Conservation (phyloP, 2,888 invertebrate species). For the Siphlonurus alternatus region DNA sequence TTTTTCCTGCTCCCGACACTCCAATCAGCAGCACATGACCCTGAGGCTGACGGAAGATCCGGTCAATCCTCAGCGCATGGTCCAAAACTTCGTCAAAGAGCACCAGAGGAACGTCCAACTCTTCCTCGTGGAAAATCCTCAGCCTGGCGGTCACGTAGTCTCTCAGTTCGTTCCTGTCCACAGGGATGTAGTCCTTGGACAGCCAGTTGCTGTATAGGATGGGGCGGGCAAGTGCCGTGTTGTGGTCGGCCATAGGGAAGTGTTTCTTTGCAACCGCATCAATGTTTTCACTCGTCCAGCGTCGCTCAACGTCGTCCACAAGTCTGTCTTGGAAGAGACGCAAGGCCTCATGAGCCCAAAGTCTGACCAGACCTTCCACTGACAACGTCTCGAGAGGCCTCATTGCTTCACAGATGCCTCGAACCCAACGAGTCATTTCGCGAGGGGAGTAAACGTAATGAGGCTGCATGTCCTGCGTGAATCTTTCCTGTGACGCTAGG, state of each 20-base stretch:
- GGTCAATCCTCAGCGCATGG: conserved; percentile 94
- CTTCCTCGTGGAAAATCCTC: conserved; percentile 98
- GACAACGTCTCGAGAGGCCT: conserved; percentile 79
- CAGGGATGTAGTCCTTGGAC: conserved; percentile 94
- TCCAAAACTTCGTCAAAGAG: conserved; percentile 99
- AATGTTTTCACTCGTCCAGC: conserved; percentile 97
- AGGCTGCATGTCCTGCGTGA: conserved; percentile 99
- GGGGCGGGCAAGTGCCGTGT: conserved; percentile 77
- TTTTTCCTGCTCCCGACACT: conserved; percentile 98
- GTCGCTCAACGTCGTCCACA: conserved; percentile 85
- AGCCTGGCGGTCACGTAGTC: conserved; percentile 95
- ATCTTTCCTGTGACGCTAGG: conserved; percentile 87
- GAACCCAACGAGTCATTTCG: conserved; percentile 98
- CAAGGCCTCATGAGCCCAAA: conserved; percentile 98
- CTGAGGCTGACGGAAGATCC: conserved; percentile 98
- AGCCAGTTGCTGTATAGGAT: conserved; percentile 99
- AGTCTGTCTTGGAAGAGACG: conserved; percentile 91
- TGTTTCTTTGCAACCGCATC: conserved; percentile 83
- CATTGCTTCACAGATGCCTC: conserved; percentile 98
- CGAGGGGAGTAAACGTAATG: conserved; percentile 98
- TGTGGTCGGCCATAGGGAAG: conserved; percentile 77
- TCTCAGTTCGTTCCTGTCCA: conserved; percentile 82
- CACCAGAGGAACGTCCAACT: conserved; percentile 93
- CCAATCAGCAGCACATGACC: conserved; percentile 96
- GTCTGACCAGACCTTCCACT: conserved; percentile 88